These are phyloP conservation scores for Melanargia galathea DNA, from an alignment of 2,888 invertebrate genomes.

Conservation along the genomic window DNA sequence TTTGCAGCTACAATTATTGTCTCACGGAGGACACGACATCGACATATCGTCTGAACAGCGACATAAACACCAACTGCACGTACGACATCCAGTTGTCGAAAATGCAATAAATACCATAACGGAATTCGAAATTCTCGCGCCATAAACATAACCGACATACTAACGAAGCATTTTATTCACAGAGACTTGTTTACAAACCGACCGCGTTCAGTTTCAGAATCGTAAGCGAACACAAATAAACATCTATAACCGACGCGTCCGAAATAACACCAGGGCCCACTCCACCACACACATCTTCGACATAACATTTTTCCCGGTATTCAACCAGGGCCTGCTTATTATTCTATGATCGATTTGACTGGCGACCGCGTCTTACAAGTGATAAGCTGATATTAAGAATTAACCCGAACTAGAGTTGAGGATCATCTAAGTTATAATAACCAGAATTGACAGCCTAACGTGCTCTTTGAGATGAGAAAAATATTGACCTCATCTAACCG, in stretches of 20 bases:
- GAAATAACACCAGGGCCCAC: conserved; percentile 15
- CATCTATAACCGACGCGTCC: conserved; percentile 15
- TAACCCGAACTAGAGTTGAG: background rate
- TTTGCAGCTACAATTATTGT: background rate
- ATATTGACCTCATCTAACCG: conserved; percentile 11
- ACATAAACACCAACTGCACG: conserved; percentile 19
- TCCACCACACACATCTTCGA: conserved; percentile 3
- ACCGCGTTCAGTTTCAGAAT: conserved; percentile 28
- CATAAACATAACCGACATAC: conserved; percentile 16
- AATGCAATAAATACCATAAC: conserved; percentile 22
- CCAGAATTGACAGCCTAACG: background rate
- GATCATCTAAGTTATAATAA: background rate
- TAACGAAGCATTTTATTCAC: conserved; percentile 26
- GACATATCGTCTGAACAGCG: background rate
- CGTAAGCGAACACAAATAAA: conserved; percentile 40
- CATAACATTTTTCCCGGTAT: background rate
- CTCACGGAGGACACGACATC: background rate
- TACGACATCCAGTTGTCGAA: conserved; percentile 21
- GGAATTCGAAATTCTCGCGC: conserved; percentile 21
- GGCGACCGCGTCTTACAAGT: background rate
- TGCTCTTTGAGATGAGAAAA: background rate
- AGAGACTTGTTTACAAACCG: conserved; percentile 27
- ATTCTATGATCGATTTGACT: background rate
- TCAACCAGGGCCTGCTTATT: background rate
- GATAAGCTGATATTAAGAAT: background rate